Conservation (phyloP, 2,113 vertebrate species). For the Odocoileus virginianus region DNA sequence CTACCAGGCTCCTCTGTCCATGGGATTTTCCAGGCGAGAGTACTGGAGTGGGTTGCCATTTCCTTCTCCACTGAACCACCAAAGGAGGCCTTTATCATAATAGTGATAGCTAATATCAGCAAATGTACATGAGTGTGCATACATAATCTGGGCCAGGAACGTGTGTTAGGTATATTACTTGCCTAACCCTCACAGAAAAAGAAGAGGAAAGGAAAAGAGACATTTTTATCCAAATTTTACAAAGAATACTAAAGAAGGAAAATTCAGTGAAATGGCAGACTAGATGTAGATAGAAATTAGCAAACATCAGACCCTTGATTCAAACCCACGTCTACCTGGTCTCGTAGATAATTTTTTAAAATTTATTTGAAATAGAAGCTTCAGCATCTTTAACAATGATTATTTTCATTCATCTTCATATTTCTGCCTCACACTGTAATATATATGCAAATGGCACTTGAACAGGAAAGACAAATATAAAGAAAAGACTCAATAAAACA, state of each 20-base stretch:
- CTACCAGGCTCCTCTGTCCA: too few relatives aligned
- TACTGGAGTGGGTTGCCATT: too few relatives aligned
- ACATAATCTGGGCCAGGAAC: neutral
- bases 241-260: neutral
- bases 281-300: neutral
- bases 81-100: neutral
- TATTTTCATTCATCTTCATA: neutral
- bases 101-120: neutral
- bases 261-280: neutral
- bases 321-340: neutral
- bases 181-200: neutral
- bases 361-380: neutral
- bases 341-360: neutral
- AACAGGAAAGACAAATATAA: neutral
- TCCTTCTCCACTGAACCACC: neutral
- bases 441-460: slow-evolving; percentile 29
- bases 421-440: slow-evolving; percentile 20
- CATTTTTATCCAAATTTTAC: neutral
- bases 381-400: neutral
- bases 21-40: too few relatives aligned
- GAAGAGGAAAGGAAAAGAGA: neutral
- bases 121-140: neutral
- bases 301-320: neutral
- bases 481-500: neutral
- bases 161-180: neutral